Conservation (phyloP, 2,888 invertebrate species). For the Stegana nigrithorax region DNA sequence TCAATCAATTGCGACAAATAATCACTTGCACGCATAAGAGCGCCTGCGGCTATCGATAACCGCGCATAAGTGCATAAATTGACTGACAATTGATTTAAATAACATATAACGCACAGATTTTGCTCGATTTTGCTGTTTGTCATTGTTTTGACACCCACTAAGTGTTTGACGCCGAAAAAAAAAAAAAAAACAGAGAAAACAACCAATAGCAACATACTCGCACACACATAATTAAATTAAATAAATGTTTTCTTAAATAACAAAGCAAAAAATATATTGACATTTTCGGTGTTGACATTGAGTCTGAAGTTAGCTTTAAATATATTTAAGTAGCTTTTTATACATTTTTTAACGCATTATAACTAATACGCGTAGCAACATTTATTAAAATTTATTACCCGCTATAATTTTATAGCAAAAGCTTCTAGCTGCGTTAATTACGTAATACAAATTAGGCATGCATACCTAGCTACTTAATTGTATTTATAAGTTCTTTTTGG, state of each 20-base stretch:
- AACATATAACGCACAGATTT: conserved; percentile 6
- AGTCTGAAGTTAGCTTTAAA: conserved; percentile 8
- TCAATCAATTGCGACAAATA: background rate
- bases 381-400: background rate
- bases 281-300: conserved; percentile 10
- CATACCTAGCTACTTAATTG: too few species aligned
- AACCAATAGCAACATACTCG: too few species aligned
- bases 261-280: too few species aligned
- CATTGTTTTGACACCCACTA: conserved; percentile 57
- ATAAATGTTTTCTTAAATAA: background rate
- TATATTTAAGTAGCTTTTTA: background rate
- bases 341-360: background rate
- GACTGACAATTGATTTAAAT: conserved; percentile 19
- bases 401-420: conserved; percentile 1
- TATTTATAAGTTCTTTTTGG: too few species aligned
- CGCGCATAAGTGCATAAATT: conserved; percentile 3
- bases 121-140: conserved; percentile 32
- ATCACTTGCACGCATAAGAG: background rate
- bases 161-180: too few species aligned
- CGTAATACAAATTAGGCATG: too few species aligned
- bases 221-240: background rate
- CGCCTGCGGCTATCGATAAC: background rate
- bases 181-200: too few species aligned
- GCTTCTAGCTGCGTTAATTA: background rate
- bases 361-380: too few species aligned